Conservation (phyloP, 37 sponge, comb jelly and placozoan species). For the Theonella swinhoei region DNA sequence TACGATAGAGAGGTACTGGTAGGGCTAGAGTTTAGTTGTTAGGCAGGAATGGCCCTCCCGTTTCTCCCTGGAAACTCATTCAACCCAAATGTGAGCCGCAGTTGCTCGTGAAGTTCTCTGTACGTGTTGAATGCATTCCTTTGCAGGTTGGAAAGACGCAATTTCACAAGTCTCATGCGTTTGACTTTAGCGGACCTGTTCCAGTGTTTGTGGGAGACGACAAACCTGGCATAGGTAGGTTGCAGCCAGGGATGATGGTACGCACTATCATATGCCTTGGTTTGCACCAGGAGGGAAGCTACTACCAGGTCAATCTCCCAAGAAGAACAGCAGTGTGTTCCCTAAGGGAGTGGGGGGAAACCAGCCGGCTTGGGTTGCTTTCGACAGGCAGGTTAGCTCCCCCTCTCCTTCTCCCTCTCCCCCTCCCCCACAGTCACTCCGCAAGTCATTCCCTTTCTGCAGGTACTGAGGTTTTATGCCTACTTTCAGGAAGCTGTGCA, state of each 20-base stretch:
- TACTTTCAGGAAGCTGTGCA: constrained; percentile 97
- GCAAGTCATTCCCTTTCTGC: neutral
- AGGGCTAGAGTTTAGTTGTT: neutral
- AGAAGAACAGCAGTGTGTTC: constrained; percentile 65
- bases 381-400: constrained; percentile 85
- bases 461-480: constrained; percentile 93
- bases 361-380: constrained; percentile 97
- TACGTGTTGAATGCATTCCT: neutral
- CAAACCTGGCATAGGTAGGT: constrained; percentile 88
- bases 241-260: neutral
- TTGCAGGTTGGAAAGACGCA: constrained; percentile 76
- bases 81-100: constrained; percentile 79
- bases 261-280: neutral
- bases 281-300: constrained; percentile 67
- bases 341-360: constrained; percentile 84
- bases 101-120: neutral
- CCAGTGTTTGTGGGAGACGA: constrained; percentile 72
- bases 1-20: too few species aligned
- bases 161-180: constrained; percentile 95
- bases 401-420: neutral
- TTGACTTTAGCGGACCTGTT: constrained; percentile 86
- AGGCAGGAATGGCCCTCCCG: constrained; percentile 80
- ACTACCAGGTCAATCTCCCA: constrained; percentile 65
- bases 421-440: neutral
- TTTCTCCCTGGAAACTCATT: constrained; percentile 94